phyloP scores from a whole-genome alignment of 2,797 vertebrate genomes.

The Halcyon badia region DNA sequence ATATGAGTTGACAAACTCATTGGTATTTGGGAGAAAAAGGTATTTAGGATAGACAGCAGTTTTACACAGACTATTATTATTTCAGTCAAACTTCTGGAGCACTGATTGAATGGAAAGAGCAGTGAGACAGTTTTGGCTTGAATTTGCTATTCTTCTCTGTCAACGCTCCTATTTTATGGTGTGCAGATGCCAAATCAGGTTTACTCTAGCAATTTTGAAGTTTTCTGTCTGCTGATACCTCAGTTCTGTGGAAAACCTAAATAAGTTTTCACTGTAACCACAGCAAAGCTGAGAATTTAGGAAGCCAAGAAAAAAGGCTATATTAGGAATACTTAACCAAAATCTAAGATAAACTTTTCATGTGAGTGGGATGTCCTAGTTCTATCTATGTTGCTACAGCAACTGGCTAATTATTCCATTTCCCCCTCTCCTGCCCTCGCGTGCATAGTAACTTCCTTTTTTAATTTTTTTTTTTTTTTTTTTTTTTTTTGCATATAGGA shows the following conservation, averaged over 20 bases:
- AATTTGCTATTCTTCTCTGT: background rate
- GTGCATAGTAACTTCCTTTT: background rate
- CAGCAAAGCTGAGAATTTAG: background rate
- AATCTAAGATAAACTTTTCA: conserved; percentile 51
- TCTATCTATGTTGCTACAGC: conserved; percentile 56
- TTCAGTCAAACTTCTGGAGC: background rate
- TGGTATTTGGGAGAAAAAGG: background rate
- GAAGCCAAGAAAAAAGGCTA: background rate
- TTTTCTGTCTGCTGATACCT: background rate
- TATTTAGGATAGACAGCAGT: background rate
- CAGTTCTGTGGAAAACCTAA: background rate
- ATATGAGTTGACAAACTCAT: background rate
- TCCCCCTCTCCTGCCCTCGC: conserved; percentile 38
- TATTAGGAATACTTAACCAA: conserved; percentile 34
- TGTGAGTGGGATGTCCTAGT: conserved; percentile 63
- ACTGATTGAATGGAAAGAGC: background rate
- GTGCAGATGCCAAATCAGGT: background rate
- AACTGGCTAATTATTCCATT: conserved; percentile 62
- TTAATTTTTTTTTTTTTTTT: background rate
- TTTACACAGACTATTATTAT: background rate
- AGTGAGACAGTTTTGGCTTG: background rate
- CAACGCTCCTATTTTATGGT: background rate
- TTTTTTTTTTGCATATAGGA: background rate
- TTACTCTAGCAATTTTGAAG: background rate
- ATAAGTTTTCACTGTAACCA: background rate